Percentiles rank a stretch among this genome's conserved stretches.
phyloP scores from a whole-genome alignment of 2,888 invertebrate species.

The Macaria liturata region DNA sequence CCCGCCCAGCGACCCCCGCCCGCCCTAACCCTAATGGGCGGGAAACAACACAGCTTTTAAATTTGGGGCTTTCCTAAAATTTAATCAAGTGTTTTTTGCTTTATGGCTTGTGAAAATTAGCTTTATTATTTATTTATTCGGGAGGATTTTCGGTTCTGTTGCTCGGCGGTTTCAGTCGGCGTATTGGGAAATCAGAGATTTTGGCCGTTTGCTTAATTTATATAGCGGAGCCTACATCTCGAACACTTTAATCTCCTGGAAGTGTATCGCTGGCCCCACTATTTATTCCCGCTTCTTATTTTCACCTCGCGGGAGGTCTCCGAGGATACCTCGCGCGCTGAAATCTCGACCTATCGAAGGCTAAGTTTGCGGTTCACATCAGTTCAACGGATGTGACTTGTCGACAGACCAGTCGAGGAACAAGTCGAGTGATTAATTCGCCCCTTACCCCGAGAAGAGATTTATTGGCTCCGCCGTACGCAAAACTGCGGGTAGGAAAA shows the following conservation, averaged over 20 bases:
- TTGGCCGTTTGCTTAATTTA: conserved; percentile 66
- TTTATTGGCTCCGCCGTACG: conserved; percentile 82
- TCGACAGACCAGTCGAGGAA: conserved; percentile 66
- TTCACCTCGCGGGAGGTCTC: conserved; percentile 75
- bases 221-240: conserved; percentile 45
- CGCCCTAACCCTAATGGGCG: conserved; percentile 72
- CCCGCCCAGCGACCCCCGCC: conserved; percentile 58
- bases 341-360: conserved; percentile 49
- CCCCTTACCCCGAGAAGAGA: conserved; percentile 80
- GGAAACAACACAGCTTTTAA: conserved; percentile 74
- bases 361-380: conserved; percentile 51
- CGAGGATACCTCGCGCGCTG: conserved; percentile 47
- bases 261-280: conserved; percentile 76
- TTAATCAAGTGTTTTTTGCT: conserved; percentile 67
- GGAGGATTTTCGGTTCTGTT: conserved; percentile 29
- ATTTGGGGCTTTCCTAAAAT: conserved; percentile 65
- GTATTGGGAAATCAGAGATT: conserved; percentile 49
- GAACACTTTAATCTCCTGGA: conserved; percentile 78
- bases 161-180: conserved; percentile 26
- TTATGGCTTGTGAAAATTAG: conserved; percentile 57
- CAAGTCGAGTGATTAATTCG: conserved; percentile 80
- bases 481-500: conserved; percentile 82
- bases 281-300: conserved; percentile 80
- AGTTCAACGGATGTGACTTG: conserved; percentile 38
- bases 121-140: conserved; percentile 49